A percentile compares a stretch with the other conserved stretches of the same genome.
phyloP scores from a whole-genome alignment of 1,140 invertebrate genomes.

The Anadara kagoshimensis region DNA sequence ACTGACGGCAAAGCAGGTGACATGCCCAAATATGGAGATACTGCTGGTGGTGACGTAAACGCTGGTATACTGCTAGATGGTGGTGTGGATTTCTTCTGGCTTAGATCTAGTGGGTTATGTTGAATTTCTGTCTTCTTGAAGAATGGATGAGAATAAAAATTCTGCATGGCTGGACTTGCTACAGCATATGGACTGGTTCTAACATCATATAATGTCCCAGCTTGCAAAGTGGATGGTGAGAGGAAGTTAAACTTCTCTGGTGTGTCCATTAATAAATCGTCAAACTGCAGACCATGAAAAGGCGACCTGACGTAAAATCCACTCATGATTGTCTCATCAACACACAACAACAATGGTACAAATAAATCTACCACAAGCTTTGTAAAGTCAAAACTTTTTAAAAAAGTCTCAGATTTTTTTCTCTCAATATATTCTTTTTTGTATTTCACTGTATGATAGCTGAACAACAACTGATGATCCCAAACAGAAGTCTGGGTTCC shows the following conservation, averaged over 20 bases:
- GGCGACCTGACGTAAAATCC: no score
- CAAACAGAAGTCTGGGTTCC: no score
- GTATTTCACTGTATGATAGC: no score
- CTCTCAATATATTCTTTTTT: no score
- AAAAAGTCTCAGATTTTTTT: no score
- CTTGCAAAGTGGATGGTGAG: conserved; percentile 16
- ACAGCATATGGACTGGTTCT: not conserved
- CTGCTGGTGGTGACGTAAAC: conserved; percentile 15
- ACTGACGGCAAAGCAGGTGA: not conserved
- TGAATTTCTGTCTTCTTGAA: conserved; percentile 1
- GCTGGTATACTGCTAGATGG: not conserved
- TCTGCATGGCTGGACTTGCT: not conserved
- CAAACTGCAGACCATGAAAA: no score
- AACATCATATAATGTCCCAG: not conserved
- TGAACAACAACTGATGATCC: no score
- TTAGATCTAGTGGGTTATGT: conserved; percentile 17
- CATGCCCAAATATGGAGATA: no score
- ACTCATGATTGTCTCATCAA: no score
- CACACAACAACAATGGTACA: no score
- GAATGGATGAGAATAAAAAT: conserved; percentile 5
- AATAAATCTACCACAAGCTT: no score
- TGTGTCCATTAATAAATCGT: conserved; percentile 1
- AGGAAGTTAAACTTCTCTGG: conserved; percentile 16
- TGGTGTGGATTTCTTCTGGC: conserved; percentile 2
- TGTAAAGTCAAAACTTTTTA: no score